Conservation (phyloP, 2,113 vertebrate species). For the Ardeotis arabs region DNA sequence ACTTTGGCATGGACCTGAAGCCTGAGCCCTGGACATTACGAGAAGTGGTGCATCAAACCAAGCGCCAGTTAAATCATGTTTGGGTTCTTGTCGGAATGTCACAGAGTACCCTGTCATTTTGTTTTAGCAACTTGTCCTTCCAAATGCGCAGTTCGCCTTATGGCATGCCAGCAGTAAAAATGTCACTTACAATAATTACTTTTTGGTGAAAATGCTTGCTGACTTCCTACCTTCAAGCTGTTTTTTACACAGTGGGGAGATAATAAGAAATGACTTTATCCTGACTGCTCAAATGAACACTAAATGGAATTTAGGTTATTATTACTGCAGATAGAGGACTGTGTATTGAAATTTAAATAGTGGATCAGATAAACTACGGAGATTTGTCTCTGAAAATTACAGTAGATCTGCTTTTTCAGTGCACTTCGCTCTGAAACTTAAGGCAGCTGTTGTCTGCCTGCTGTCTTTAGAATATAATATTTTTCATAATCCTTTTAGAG, state of each 20-base stretch:
- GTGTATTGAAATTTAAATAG: conserved; percentile 74
- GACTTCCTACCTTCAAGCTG: conserved; percentile 89
- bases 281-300: conserved; percentile 98
- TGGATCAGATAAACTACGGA: conserved; percentile 67
- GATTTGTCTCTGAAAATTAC: conserved; percentile 73
- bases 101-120: conserved; percentile 86
- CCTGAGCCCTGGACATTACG: conserved; percentile 46
- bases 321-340: conserved; percentile 73
- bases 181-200: conserved; percentile 91
- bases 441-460: conserved; percentile 71
- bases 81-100: conserved; percentile 85
- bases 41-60: conserved; percentile 65
- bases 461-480: conserved; percentile 67
- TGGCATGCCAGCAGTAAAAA: conserved; percentile 90
- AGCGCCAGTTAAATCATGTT: conserved; percentile 74
- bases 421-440: conserved; percentile 55
- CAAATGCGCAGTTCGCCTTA: conserved; percentile 79
- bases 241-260: conserved; percentile 96
- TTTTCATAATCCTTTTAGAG: conserved; percentile 75
- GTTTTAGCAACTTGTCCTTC: conserved; percentile 85
- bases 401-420: conserved; percentile 53
- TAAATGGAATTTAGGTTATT: conserved; percentile 88
- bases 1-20: conserved; percentile 9
- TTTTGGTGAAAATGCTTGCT: conserved; percentile 88
- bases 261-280: conserved; percentile 98